Conservation (phyloP, 2,113 vertebrate species). For the Syrrhaptes paradoxus region DNA sequence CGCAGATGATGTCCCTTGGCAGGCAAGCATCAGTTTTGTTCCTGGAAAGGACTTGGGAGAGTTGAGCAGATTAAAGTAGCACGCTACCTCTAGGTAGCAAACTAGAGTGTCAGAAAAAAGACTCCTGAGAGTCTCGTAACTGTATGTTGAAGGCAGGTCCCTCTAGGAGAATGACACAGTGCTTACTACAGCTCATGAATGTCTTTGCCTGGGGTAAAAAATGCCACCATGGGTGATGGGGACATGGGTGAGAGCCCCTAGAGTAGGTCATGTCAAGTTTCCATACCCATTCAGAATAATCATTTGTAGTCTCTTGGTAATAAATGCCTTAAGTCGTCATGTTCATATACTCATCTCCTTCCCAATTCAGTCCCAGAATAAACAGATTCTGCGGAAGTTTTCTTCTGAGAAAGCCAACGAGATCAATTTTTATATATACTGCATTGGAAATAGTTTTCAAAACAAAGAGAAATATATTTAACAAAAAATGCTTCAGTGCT, state of each 20-base stretch:
- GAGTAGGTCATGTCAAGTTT: neutral
- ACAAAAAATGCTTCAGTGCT: neutral
- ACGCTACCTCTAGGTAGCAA: neutral
- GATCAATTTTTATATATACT: neutral
- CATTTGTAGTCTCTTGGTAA: neutral
- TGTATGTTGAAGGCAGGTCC: neutral
- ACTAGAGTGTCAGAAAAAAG: neutral
- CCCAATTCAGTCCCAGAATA: neutral
- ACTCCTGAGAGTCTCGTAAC: neutral
- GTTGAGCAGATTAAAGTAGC: neutral
- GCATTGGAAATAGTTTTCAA: neutral
- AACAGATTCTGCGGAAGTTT: constrained; percentile 7
- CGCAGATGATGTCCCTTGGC: neutral
- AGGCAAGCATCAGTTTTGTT: neutral
- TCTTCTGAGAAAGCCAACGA: neutral
- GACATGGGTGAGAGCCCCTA: neutral
- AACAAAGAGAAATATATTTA: neutral
- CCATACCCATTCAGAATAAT: neutral
- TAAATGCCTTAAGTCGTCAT: neutral
- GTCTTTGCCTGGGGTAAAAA: neutral
- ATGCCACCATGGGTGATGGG: neutral
- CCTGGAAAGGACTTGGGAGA: neutral
- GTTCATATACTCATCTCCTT: neutral
- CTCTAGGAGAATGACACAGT: neutral
- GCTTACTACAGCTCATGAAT: neutral